These are phyloP conservation scores for Cyclargus thomasi DNA, from an alignment of 1,140 invertebrate species.

Conservation along the genomic window DNA sequence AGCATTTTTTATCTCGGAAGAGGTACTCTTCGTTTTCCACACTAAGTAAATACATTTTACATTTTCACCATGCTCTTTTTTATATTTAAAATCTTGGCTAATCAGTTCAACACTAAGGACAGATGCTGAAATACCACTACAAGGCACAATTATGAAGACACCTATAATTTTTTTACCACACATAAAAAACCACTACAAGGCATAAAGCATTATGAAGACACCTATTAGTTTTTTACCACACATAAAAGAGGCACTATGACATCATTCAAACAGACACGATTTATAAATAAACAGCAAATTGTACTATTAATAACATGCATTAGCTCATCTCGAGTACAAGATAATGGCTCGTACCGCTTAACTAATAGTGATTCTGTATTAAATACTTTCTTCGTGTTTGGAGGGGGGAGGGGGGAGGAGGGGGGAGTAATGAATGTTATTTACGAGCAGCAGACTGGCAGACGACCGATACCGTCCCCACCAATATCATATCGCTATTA, in stretches of 20 bases:
- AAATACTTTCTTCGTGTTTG: conserved; percentile 49
- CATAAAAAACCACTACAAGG: no score
- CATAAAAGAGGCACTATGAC: not conserved
- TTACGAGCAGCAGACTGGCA: conserved; percentile 57
- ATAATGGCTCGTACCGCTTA: conserved; percentile 41
- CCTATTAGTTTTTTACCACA: not conserved
- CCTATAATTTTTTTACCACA: no score
- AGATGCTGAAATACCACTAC: no score
- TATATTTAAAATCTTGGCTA: no score
- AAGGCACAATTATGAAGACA: no score
- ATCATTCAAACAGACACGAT: not conserved
- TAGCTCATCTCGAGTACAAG: conserved; percentile 11
- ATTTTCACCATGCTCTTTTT: no score
- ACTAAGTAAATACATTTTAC: no score
- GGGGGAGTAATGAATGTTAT: conserved; percentile 64
- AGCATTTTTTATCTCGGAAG: no score
- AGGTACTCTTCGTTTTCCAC: no score
- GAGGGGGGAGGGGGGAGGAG: conserved; percentile 26
- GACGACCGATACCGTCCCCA: conserved; percentile 60
- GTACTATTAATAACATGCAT: conserved; percentile 11
- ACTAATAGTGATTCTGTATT: conserved; percentile 45
- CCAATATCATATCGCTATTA: conserved; percentile 65
- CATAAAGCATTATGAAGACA: not conserved
- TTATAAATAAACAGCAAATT: conserved; percentile 1
- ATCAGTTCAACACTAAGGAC: no score